Percentiles rank a stretch among this genome's conserved stretches.
phyloP scores from a whole-genome alignment of 2,888 invertebrate species.

The Plebejus melissa region DNA sequence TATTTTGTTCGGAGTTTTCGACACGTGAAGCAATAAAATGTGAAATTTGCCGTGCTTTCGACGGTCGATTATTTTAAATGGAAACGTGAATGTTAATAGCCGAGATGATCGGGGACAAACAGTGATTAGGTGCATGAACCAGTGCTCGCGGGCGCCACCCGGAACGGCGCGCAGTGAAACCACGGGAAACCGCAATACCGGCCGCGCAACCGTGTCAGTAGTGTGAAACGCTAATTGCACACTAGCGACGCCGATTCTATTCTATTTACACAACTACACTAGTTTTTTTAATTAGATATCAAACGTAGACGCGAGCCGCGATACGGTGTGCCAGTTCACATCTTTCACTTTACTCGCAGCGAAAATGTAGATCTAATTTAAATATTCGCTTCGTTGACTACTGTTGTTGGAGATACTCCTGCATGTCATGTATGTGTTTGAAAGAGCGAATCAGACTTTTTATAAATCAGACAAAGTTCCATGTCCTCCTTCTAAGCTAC shows the following conservation, averaged over 20 bases:
- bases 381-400: conserved; percentile 7
- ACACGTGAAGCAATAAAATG: conserved; percentile 13
- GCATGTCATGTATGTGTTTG: conserved; percentile 39
- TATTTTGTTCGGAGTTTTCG: not conserved
- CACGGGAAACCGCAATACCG: conserved; percentile 75
- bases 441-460: conserved; percentile 55
- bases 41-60: conserved; percentile 16
- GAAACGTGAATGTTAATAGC: conserved; percentile 45
- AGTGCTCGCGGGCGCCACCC: conserved; percentile 69
- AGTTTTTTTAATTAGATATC: conserved; percentile 24
- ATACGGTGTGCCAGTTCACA: conserved; percentile 13
- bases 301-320: conserved; percentile 16
- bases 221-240: conserved; percentile 76
- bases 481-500: conserved; percentile 70
- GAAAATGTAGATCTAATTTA: conserved; percentile 20
- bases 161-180: conserved; percentile 75
- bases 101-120: conserved; percentile 51
- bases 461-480: conserved; percentile 67
- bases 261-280: conserved; percentile 35
- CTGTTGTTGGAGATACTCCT: not conserved
- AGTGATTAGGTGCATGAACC: conserved; percentile 61
- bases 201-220: conserved; percentile 77
- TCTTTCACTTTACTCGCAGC: conserved; percentile 12
- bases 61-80: conserved; percentile 29
- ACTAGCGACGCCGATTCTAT: conserved; percentile 52